Base-by-base conservation (phyloP, 2,797 vertebrate genomes). In the Crax fasciolata region DNA sequence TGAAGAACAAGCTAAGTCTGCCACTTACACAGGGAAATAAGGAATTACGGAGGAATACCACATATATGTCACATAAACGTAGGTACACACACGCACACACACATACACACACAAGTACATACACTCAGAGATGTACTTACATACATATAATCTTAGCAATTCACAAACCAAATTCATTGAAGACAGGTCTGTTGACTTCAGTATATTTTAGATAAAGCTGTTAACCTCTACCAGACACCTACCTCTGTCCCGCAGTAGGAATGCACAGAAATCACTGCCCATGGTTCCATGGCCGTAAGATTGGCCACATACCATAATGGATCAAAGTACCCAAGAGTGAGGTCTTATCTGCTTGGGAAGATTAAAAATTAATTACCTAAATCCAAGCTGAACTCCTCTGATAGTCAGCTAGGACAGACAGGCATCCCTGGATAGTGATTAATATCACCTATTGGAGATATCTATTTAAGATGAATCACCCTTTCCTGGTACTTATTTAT, bases 311-410 rank as follows among this genome's bases (percentile, higher is more conserved):
- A 30, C 24, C 15, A 52, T 15, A 52, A 61, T 25, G 11, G 15
- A n/a, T 35, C 66, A 51, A 71, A 25, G 11, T 35, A 43, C 30
- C 14, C 9, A 52, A 24, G 30, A 44, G 16, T 20, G 30, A 83
- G 20, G 21, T 52, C 44, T 83, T 54, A 19, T 3, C 24, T 80
- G 52, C 32, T 70, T 77, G 10, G 10, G 80, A 80, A 77, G 44
- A 83, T 44, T 77, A 85, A 94, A 94, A 93, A 48, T 71, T 21
- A 28, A 19, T 87, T 74, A 65, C 28, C 7, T 73, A 77, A 91
- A 76, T 83, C 14, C 30, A 71, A 11, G 19, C 6, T 38, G 61
- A 89, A 71, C 15, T 87, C 41, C 19, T 27, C 32, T 54, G n/a
- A 70, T 20, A 79, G 12, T 4, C 18, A 76, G 1, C 10, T 76